Conservation (phyloP, 2,797 vertebrate species). For the Sus cebifrons region DNA sequence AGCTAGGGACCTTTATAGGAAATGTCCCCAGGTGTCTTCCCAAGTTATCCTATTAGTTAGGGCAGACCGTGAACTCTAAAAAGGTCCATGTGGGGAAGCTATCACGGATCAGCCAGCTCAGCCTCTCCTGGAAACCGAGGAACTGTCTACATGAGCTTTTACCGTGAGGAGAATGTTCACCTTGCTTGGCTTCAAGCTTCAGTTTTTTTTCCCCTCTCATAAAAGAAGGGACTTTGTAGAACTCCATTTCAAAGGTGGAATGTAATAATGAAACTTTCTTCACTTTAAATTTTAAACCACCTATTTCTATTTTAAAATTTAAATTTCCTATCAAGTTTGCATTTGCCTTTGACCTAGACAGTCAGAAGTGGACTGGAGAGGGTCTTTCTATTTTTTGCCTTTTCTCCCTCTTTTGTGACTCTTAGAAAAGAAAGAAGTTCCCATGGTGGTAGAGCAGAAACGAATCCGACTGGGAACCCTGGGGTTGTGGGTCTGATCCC, state of each 20-base stretch:
- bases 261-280: not conserved
- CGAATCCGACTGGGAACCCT: too few relatives aligned
- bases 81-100: not conserved
- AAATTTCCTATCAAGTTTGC: constrained; percentile 68
- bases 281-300: constrained; percentile 72
- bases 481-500: too few relatives aligned
- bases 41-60: not conserved
- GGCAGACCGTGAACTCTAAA: not conserved
- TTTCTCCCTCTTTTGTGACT: not conserved
- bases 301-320: constrained; percentile 77
- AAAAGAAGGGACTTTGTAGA: not conserved
- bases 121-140: not conserved
- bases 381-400: not conserved
- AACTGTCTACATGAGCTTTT: not conserved
- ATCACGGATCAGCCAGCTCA: not conserved
- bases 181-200: not conserved
- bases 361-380: not conserved
- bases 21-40: not conserved
- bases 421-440: not conserved
- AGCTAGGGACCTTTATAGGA: not conserved
- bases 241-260: not conserved
- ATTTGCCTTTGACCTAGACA: not conserved
- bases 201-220: too few relatives aligned
- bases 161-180: too few relatives aligned
- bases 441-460: too few relatives aligned